Percentiles rank a stretch among this genome's conserved stretches.
These are phyloP conservation scores for Oryzias woworae DNA, from an alignment of 2,113 vertebrate genomes.

Conservation along the genomic window DNA sequence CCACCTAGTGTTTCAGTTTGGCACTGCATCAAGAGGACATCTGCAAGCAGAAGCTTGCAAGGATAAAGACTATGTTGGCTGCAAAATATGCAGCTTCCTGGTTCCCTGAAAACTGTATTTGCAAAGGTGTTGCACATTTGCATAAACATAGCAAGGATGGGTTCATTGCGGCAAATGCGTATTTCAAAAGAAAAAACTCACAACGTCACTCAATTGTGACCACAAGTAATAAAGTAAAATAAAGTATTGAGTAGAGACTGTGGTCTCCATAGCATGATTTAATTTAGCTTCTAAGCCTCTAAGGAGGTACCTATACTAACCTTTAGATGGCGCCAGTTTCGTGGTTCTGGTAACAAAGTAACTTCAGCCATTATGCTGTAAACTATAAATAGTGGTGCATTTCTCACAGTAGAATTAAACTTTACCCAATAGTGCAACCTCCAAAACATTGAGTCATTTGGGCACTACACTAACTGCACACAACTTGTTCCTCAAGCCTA, in stretches of 20 bases:
- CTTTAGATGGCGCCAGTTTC: constrained; percentile 34
- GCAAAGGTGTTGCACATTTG: neutral
- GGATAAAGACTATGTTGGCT: neutral
- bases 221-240: too few relatives aligned
- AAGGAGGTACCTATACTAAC: neutral
- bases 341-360: neutral
- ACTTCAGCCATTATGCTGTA: neutral
- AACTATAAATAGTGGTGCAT: too few relatives aligned
- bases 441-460: too few relatives aligned
- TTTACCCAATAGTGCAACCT: too few relatives aligned
- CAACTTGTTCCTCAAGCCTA: too few relatives aligned
- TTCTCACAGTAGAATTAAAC: too few relatives aligned
- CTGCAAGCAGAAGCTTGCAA: neutral
- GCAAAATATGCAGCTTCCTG: neutral
- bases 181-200: neutral
- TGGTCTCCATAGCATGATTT: too few relatives aligned
- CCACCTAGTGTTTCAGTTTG: constrained; percentile 32
- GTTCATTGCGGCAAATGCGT: neutral
- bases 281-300: neutral
- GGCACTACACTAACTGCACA: too few relatives aligned
- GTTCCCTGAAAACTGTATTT: neutral
- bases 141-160: neutral
- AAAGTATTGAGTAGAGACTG: too few relatives aligned
- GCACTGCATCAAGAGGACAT: neutral
- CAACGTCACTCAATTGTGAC: too few relatives aligned